Base-by-base conservation (phyloP, 2,888 invertebrate species). In the Andrena bicolor region DNA sequence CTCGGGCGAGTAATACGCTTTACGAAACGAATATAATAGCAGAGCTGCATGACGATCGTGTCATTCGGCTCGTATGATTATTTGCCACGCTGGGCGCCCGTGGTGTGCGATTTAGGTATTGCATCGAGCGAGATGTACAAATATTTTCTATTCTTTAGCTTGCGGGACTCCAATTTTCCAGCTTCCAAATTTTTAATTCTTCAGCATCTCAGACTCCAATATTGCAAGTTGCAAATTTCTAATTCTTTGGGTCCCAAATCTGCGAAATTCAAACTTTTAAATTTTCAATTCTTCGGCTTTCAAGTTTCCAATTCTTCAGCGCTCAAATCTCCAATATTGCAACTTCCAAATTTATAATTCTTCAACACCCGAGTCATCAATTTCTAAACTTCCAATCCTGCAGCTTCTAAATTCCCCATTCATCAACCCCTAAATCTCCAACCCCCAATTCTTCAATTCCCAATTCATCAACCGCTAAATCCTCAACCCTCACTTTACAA, bases 21-120 rank as follows among this genome's bases (percentile, higher is more conserved):
- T 78, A 74, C 77, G 77, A 78, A 78, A 78, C 60, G 20, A 61
- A 74, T 68, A 63, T 78, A 78, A 78, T 78, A 48, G 77, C 35
- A 60, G 66, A 32, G 66, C 60, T 32, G 51, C 41, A 61, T 58
- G 23, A 58, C 53, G 72, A 35, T 61, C 60, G 35, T 82, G 70
- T 53, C 35, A 82, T 60, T 58, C 26, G 35, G 23, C 51, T 66
- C 28, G 61, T 64, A 63, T 68, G 58, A 63, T 78, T 78, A 78
- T 68, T 68, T 68, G 30, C 77, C 60, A 41, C 48, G 28, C 8
- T 68, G 49, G 76, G 72, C 68, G 26, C 16, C 32, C 41, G 53
- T 51, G 51, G 60, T 65, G 53, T 10, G 53, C 48, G 13, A 61
- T 51, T 51, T 61, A 65, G 49, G 23, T 49, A 23, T 61, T 69